Evolutionary conservation across 2,797 vertebrate species (phyloP).

Genomic region (Poecilia velifera): DNA sequence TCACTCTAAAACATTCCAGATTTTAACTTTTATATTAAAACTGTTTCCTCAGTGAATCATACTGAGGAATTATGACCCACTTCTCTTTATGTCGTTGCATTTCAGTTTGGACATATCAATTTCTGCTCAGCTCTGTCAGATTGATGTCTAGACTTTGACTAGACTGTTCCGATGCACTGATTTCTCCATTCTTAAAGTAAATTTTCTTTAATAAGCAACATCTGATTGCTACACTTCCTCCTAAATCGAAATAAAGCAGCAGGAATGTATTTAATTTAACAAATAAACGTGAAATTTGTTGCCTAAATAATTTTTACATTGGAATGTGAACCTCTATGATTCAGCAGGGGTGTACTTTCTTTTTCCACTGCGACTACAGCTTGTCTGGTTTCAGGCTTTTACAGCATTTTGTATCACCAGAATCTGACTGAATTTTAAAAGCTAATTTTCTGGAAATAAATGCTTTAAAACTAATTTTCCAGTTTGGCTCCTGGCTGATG

Average conservation of each 20-base stretch:
- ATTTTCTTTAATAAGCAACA: not conserved
- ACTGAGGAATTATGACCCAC: not conserved
- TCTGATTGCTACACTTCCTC: not conserved
- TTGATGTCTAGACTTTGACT: not conserved
- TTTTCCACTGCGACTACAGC: not conserved
- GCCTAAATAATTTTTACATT: not conserved
- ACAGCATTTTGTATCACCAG: not conserved
- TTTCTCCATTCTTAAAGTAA: not conserved
- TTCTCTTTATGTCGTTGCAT: not conserved
- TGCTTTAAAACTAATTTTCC: not conserved
- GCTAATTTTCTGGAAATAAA: not conserved
- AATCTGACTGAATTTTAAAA: not conserved
- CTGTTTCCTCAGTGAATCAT: not conserved
- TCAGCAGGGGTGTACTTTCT: not conserved
- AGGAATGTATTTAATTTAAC: not conserved
- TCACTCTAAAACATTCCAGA: too few relatives aligned
- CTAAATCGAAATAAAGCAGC: not conserved
- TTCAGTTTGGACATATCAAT: not conserved
- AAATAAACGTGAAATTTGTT: not conserved
- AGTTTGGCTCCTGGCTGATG: not conserved
- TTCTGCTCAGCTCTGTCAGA: not conserved
- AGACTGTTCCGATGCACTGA: not conserved
- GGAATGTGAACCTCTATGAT: not conserved
- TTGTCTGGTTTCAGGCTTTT: not conserved
- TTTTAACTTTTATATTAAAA: too few relatives aligned